Conservation (phyloP, 2,113 vertebrate genomes). For the Hydropotes inermis region DNA sequence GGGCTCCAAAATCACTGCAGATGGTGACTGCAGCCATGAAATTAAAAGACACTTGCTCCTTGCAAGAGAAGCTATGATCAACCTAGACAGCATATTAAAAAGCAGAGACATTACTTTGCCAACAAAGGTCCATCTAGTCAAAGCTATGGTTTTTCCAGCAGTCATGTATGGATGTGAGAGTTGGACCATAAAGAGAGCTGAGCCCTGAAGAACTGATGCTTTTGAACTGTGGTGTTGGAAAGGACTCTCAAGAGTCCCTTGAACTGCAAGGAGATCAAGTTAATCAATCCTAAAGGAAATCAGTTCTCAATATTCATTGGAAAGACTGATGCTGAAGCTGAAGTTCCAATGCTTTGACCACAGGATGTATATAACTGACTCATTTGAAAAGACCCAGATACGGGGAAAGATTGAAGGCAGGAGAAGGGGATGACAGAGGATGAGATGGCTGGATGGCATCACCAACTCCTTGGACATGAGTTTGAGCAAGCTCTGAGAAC, state of each 20-base stretch:
- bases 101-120: neutral
- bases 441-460: neutral
- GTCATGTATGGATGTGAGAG: neutral
- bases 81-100: neutral
- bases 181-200: neutral
- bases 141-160: neutral
- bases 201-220: neutral
- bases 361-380: neutral
- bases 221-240: neutral
- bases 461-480: neutral
- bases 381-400: neutral
- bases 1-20: neutral
- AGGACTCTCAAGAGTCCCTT: neutral
- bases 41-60: neutral
- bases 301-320: neutral
- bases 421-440: neutral
- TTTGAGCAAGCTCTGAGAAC: neutral
- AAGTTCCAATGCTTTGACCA: neutral
- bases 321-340: neutral
- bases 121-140: neutral
- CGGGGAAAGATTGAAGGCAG: neutral
- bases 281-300: neutral
- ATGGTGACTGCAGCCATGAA: neutral
- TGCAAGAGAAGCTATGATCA: neutral
- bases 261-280: neutral